These are phyloP conservation scores for Sinosuthora webbiana DNA, from an alignment of 2,113 vertebrate genomes.

Conservation along the genomic window DNA sequence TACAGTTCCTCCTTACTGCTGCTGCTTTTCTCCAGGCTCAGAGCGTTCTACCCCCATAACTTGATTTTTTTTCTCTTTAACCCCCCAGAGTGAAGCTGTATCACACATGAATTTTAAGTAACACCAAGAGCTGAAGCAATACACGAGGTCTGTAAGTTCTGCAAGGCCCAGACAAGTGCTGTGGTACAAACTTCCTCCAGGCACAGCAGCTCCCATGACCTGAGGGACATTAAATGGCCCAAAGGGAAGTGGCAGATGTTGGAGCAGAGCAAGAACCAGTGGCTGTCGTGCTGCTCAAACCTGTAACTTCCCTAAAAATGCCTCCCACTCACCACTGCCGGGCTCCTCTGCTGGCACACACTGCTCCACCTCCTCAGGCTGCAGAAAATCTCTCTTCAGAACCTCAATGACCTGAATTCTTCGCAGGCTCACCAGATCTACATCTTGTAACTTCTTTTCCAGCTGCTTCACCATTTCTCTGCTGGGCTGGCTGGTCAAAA, in stretches of 20 bases:
- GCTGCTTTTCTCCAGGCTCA: not conserved
- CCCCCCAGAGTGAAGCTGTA: not conserved
- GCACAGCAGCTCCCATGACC: not conserved
- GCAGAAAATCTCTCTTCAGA: slow-evolving; percentile 35
- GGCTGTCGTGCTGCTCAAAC: not conserved
- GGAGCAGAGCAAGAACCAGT: not conserved
- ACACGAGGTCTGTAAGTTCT: not conserved
- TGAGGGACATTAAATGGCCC: not conserved
- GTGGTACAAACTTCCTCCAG: not conserved
- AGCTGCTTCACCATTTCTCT: slow-evolving; percentile 75
- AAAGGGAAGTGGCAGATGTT: not conserved
- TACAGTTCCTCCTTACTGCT: not conserved
- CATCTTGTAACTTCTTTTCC: slow-evolving; percentile 78
- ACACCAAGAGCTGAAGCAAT: not conserved
- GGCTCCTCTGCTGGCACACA: slow-evolving; percentile 55
- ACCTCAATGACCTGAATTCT: slow-evolving; percentile 84
- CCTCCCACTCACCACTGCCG: slow-evolving; percentile 26
- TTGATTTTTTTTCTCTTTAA: not conserved
- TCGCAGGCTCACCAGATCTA: slow-evolving; percentile 78
- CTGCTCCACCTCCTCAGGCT: slow-evolving; percentile 42
- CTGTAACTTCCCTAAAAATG: not conserved
- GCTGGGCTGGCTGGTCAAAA: slow-evolving; percentile 84
- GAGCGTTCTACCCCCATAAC: not conserved
- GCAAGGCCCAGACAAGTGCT: not conserved
- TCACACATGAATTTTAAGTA: not conserved